Base-by-base conservation (phyloP, 2,113 vertebrate species). In the Antennarius striatus region DNA sequence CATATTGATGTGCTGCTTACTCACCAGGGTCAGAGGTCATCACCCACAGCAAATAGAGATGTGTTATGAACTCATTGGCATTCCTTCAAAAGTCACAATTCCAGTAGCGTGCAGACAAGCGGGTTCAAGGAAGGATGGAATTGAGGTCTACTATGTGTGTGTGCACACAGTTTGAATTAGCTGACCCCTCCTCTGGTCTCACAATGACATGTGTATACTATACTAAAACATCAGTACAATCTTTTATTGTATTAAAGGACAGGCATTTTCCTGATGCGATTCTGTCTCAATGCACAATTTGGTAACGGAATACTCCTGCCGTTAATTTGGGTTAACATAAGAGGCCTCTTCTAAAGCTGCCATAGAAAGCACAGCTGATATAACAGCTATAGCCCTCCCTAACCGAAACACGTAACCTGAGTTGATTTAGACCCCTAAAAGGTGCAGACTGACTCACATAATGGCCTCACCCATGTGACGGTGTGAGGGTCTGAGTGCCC, bases 1-100 rank as follows among this genome's bases (percentile, higher is more conserved):
- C 69, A 88, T 83, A 75, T 75, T 80, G 84, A 89, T 87, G 67
- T 68, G 63, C 68, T 46, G 73, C 62, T 72, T 36, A 1, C 47
- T 61, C 53, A 36, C 5, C 36, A 56, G 59, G 59, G 76, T 32
- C 56, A 16, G 43, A 61, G 30, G 56, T 16, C 48, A 63, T 53
- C 30, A 16, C 17, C 67, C 62, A 51, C 51, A 54, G 50, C 12
- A 52, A 56, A 66, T 14, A 29, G 13, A 48, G 29, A 60, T 52
- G 46, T 62, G 58, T 56, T 7, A 36, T 3, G 6, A 56, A 51
- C 42, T 43, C 42, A 17, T 17, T 48, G 48, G 13, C 32, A 46
- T 39, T 32, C 17, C 42, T 67, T 68, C 46, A 63, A 43, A 71
- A 3, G 22, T 36, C 30, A 10, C 52, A 11, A 36, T 36, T 4